These are phyloP conservation scores for Eledone cirrhosa DNA, from an alignment of 2,888 invertebrate genomes.

Conservation along the genomic window DNA sequence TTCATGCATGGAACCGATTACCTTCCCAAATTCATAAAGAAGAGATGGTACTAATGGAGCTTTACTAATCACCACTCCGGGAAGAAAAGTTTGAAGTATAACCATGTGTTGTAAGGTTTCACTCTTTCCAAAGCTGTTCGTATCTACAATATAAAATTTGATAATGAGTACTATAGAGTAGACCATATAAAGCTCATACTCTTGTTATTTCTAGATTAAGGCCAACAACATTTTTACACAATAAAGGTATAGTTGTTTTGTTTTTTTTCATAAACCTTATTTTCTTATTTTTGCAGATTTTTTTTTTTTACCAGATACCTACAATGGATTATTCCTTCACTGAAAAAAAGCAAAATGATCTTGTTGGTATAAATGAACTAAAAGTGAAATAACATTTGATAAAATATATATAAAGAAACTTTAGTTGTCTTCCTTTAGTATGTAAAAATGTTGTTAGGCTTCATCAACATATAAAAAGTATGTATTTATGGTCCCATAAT, in stretches of 20 bases:
- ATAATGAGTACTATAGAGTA: background rate
- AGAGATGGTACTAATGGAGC: constrained; percentile 74
- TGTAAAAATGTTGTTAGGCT: no score
- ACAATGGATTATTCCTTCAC: no score
- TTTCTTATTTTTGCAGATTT: background rate
- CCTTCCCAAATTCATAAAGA: constrained; percentile 78
- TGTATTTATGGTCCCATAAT: no score
- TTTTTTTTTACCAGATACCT: no score
- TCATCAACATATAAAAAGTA: no score
- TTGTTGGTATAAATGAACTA: no score
- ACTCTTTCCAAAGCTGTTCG: background rate
- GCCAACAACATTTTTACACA: background rate
- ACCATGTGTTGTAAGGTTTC: constrained; percentile 71
- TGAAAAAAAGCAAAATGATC: no score
- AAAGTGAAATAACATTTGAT: no score
- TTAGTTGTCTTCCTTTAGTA: no score
- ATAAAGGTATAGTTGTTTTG: background rate
- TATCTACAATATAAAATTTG: background rate
- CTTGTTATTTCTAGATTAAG: constrained; percentile 1
- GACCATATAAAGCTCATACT: no score
- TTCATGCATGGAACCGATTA: constrained; percentile 76
- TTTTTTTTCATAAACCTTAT: background rate
- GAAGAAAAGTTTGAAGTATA: constrained; percentile 79
- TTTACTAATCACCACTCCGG: constrained; percentile 77
- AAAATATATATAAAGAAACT: no score